These are phyloP conservation scores for Mola mola DNA, from an alignment of 2,113 vertebrate species.

Conservation along the genomic window DNA sequence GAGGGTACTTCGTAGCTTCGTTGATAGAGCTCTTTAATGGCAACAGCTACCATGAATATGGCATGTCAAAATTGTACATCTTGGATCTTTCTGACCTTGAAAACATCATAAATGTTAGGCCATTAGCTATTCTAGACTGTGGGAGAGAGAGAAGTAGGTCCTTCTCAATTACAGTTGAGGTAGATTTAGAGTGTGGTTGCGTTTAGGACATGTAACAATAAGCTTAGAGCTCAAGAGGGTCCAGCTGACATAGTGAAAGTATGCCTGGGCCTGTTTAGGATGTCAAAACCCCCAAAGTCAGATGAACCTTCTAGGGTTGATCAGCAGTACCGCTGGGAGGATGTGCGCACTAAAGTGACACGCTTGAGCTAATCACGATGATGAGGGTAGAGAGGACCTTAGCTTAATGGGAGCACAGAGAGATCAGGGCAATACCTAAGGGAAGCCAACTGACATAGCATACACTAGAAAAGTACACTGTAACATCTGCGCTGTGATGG, in stretches of 20 bases:
- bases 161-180: constrained; percentile 3
- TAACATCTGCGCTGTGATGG: constrained; percentile 4
- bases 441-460: constrained; percentile 30
- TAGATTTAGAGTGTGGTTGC: constrained; percentile 8
- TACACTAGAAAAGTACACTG: constrained; percentile 8
- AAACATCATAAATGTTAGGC: constrained; percentile 8
- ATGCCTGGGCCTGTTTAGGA: constrained; percentile 30
- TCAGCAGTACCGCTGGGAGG: constrained; percentile 37
- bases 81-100: constrained; percentile 11
- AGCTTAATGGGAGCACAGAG: constrained; percentile 48
- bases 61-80: constrained; percentile 1
- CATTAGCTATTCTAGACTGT: constrained; percentile 1
- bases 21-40: too few species aligned
- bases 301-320: constrained; percentile 43
- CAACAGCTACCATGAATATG: too few species aligned
- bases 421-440: constrained; percentile 46
- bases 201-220: constrained; percentile 11
- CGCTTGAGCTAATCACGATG: constrained; percentile 61
- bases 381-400: constrained; percentile 46
- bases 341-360: constrained; percentile 55
- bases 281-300: constrained; percentile 24
- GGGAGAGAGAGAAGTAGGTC: not conserved
- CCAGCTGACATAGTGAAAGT: constrained; percentile 38
- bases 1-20: too few species aligned
- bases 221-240: constrained; percentile 9